Percentiles rank a stretch among this genome's conserved stretches.
These are phyloP conservation scores for Oncorhynchus gorbuscha DNA, from an alignment of 2,113 vertebrate genomes.

Conservation along the genomic window DNA sequence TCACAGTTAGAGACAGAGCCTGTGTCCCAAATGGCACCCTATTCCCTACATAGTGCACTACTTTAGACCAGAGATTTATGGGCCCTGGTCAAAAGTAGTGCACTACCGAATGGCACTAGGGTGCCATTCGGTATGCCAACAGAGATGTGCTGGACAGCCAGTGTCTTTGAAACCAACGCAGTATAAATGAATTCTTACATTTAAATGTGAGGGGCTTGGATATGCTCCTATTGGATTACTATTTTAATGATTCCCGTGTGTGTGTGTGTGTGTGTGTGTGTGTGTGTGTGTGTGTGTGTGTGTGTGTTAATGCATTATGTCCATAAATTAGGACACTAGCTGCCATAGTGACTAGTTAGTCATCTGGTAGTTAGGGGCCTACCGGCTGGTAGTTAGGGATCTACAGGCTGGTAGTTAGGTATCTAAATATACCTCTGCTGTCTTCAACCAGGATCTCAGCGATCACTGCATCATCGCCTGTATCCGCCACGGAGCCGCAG, in stretches of 20 bases:
- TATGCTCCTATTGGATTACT: slow-evolving; percentile 29
- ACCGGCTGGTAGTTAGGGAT: too few relatives aligned
- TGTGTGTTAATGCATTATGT: slow-evolving; percentile 3
- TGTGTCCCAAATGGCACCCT: not conserved
- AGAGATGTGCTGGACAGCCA: slow-evolving; percentile 9
- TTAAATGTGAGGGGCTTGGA: slow-evolving; percentile 31
- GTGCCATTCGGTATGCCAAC: too few relatives aligned
- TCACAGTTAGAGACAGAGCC: slow-evolving; percentile 19
- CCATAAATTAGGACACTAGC: slow-evolving; percentile 8
- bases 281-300: not conserved
- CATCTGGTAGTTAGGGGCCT: not conserved
- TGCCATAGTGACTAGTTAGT: not conserved
- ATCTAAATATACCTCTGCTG: accelerated
- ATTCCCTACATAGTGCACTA: too few relatives aligned
- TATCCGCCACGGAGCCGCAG: too few relatives aligned
- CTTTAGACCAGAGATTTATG: too few relatives aligned
- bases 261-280: slow-evolving; percentile 8
- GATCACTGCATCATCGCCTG: too few relatives aligned
- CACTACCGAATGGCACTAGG: too few relatives aligned
- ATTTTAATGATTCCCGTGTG: slow-evolving; percentile 23
- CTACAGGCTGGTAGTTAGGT: too few relatives aligned
- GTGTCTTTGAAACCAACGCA: slow-evolving; percentile 26
- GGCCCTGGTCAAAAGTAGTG: too few relatives aligned
- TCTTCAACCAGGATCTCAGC: too few relatives aligned
- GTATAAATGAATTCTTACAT: slow-evolving; percentile 45